A percentile compares a stretch with the other conserved stretches of the same genome.
phyloP scores from a whole-genome alignment of 2,888 invertebrate species.

The Agonopterix heracliana region DNA sequence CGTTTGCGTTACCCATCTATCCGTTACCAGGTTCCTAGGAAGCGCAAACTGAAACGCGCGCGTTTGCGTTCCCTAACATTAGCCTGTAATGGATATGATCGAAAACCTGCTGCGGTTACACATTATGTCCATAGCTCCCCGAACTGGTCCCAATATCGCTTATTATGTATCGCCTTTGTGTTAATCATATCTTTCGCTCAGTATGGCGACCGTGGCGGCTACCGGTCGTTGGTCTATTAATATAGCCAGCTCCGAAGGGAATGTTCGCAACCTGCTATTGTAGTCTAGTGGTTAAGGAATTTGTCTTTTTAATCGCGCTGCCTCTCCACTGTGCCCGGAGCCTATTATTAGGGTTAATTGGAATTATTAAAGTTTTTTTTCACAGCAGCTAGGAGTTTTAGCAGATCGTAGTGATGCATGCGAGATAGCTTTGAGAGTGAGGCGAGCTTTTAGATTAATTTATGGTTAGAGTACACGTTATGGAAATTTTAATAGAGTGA shows the following conservation, averaged over 20 bases:
- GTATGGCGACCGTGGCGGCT: constrained; percentile 59
- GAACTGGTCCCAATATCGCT: constrained; percentile 70
- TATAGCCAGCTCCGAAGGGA: constrained; percentile 55
- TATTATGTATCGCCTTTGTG: constrained; percentile 71
- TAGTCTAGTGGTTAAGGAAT: constrained; percentile 68
- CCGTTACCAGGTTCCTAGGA: constrained; percentile 11
- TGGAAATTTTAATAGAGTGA: constrained; percentile 57
- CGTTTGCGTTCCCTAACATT: constrained; percentile 38
- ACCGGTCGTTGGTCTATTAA: constrained; percentile 72
- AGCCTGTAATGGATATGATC: constrained; percentile 55
- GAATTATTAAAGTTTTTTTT: constrained; percentile 72
- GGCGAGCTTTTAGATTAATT: constrained; percentile 61
- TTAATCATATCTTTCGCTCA: constrained; percentile 72
- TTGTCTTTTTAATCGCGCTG: constrained; percentile 74
- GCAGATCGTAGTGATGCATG: constrained; percentile 57
- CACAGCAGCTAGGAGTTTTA: constrained; percentile 58
- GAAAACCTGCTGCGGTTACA: constrained; percentile 57
- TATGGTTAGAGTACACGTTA: constrained; percentile 53
- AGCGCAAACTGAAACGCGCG: constrained; percentile 30
- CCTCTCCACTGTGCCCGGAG: constrained; percentile 49
- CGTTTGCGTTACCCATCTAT: constrained; percentile 7
- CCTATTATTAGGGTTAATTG: constrained; percentile 76
- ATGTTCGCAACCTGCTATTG: constrained; percentile 70
- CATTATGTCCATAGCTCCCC: constrained; percentile 56
- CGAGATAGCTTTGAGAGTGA: constrained; percentile 49